These are phyloP conservation scores for Apodemia duryi DNA, from an alignment of 2,888 invertebrate species.

Conservation along the genomic window DNA sequence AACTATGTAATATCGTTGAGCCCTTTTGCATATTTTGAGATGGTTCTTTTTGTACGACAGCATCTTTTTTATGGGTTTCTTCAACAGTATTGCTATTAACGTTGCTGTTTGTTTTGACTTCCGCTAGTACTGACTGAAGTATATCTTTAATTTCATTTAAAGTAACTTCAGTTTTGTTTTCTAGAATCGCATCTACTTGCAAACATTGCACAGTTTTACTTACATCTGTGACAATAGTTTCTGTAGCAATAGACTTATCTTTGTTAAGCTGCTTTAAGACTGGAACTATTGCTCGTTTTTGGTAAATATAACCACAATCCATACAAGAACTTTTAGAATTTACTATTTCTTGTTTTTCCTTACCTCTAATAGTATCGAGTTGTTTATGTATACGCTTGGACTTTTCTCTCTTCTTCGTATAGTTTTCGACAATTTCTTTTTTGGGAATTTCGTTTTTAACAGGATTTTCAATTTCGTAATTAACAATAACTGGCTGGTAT, in stretches of 20 bases:
- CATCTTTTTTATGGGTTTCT: constrained; percentile 49
- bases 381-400: background rate
- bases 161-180: constrained; percentile 53
- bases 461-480: constrained; percentile 32
- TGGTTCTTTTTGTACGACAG: constrained; percentile 50
- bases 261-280: constrained; percentile 23
- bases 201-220: constrained; percentile 26
- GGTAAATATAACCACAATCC: constrained; percentile 46
- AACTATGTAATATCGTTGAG: constrained; percentile 51
- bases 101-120: constrained; percentile 55
- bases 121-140: constrained; percentile 56
- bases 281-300: constrained; percentile 31
- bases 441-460: constrained; percentile 21
- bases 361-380: background rate
- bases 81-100: constrained; percentile 31
- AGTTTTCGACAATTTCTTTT: constrained; percentile 15
- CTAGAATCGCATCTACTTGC: constrained; percentile 33
- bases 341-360: constrained; percentile 21
- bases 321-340: constrained; percentile 44
- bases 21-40: constrained; percentile 46
- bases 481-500: constrained; percentile 31
- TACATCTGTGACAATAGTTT: constrained; percentile 19
- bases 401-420: constrained; percentile 17
- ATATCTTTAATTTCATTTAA: constrained; percentile 63
- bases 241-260: constrained; percentile 24